Base-by-base conservation (phyloP, 2,113 vertebrate genomes). In the Mungos mungo region DNA sequence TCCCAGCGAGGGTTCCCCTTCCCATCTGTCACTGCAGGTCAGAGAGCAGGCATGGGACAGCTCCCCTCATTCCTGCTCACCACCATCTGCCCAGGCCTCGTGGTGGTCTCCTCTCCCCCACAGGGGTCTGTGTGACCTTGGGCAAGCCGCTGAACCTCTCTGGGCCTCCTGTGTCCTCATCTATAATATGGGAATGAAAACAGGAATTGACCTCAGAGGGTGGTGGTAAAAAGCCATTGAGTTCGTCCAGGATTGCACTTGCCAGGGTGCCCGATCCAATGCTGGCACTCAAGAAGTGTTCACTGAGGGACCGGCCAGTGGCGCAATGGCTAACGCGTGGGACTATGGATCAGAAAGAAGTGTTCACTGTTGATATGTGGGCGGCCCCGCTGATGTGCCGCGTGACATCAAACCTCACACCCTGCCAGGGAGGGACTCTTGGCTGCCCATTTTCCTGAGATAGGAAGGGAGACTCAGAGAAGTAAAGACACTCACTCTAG, bases 1-100 rank as follows among this genome's bases (percentile, higher is more conserved):
- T 96, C 97, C 97, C 71, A 41, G 60, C 60, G 50, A 54, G 93
- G 95, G 69, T 98, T 98, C 98, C 97, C 96, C 94, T 98, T 98
- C 90, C 77, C 1, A 2, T 47, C 87, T 94, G 92, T 94, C 76
- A 35, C 87, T 88, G 90, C 63, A 57, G 84, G 94, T 97, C 94
- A 95, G 85, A 96, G 90, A 93, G 81, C 94, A 90, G 87, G 65
- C 95, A 15, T 27, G 68, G 72, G 68, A 65, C 93, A 65, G 33
- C 27, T 47, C 72, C 19, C 41, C 7, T 7, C 10, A 18, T 19
- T n/a, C 57, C 23, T 54, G 23, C 10, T 35, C 13, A 57, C 90
- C 35, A 63, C 68, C 63, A 47, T 16, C 41, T 45, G 47, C 60
- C 47, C 10, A 27, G n/a, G 69, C 77, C 85, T 57, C 4, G 0